Conservation (phyloP, 2,888 invertebrate genomes). For the Parnassius smintheus region DNA sequence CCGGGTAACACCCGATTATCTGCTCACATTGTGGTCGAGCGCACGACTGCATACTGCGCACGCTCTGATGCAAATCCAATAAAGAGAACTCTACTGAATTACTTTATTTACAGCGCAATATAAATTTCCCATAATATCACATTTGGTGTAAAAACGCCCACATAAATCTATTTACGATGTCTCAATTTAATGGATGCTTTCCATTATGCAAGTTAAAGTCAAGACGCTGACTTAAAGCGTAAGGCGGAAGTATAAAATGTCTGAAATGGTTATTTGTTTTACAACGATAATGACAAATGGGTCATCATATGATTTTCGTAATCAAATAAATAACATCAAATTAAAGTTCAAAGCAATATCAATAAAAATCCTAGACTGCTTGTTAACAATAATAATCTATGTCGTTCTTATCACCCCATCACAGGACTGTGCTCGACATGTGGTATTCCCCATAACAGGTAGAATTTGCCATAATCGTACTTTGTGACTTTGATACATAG, state of each 20-base stretch:
- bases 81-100: constrained; percentile 10
- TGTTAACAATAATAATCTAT: no score
- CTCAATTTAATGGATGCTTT: constrained; percentile 14
- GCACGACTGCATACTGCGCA: constrained; percentile 18
- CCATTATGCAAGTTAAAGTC: constrained; percentile 16
- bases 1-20: constrained; percentile 76
- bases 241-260: background rate
- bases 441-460: no score
- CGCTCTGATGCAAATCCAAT: constrained; percentile 25
- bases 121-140: background rate
- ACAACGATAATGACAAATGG: no score
- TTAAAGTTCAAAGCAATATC: no score
- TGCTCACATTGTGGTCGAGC: constrained; percentile 43
- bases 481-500: no score
- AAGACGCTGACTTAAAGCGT: background rate
- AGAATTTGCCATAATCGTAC: no score
- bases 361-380: no score
- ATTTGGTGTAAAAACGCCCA: constrained; percentile 12
- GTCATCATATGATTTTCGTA: no score
- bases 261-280: background rate
- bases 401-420: no score
- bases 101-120: constrained; percentile 9
- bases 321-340: no score
- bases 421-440: no score
- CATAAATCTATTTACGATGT: constrained; percentile 22